Conservation (phyloP, 2,797 vertebrate species). For the Gallinago stenura region DNA sequence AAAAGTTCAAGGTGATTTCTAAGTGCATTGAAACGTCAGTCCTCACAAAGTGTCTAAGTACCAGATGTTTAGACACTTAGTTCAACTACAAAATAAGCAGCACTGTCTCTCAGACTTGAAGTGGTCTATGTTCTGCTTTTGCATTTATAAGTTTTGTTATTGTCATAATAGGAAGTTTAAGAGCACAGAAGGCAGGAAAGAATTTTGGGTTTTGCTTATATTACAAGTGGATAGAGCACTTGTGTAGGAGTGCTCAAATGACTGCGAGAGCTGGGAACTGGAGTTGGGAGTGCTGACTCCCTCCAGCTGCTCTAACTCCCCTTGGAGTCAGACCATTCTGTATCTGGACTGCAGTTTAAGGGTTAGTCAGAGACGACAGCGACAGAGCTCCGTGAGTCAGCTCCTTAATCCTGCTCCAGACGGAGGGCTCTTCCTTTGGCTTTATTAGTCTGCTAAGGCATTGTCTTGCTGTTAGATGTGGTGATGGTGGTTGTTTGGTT, state of each 20-base stretch:
- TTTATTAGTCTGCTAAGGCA: background rate
- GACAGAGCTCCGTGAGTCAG: slow-evolving; percentile 31
- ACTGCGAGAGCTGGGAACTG: background rate
- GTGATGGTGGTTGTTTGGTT: background rate
- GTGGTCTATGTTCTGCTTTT: background rate
- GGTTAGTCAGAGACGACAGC: slow-evolving; percentile 48
- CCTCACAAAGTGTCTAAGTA: background rate
- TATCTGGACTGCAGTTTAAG: background rate
- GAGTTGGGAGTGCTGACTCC: background rate
- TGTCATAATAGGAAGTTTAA: background rate
- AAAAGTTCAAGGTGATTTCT: background rate
- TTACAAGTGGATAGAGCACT: background rate
- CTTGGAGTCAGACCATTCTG: background rate
- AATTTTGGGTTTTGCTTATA: background rate
- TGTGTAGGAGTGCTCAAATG: background rate
- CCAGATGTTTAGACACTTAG: background rate
- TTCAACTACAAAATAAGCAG: background rate
- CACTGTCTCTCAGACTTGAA: background rate
- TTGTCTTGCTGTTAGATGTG: background rate
- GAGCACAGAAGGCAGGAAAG: background rate
- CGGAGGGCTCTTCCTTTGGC: slow-evolving; percentile 34
- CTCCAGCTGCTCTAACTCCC: background rate
- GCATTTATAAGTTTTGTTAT: background rate
- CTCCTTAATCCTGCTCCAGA: slow-evolving; percentile 23
- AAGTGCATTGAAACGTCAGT: background rate